A percentile compares a stretch with the other conserved stretches of the same genome.
Evolutionary conservation across 2,888 invertebrate genomes (phyloP).

Genomic region (Habrosyne pyritoides): DNA sequence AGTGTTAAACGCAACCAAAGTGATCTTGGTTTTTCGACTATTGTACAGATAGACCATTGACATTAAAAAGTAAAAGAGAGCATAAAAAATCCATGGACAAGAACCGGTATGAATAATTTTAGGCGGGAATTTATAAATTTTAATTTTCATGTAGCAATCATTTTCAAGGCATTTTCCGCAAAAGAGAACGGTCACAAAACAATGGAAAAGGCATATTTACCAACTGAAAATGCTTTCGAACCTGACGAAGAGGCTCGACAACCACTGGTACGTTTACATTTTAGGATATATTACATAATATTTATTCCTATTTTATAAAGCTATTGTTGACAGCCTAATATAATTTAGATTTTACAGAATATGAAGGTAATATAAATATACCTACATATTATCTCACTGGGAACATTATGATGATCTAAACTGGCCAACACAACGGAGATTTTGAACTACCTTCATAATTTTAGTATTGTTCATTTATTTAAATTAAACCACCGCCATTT

Average conservation of each 20-base stretch:
- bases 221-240: constrained; percentile 58
- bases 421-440: background rate
- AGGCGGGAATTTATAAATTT: background rate
- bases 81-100: too few relatives aligned
- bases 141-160: too few relatives aligned
- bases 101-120: too few relatives aligned
- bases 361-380: too few relatives aligned
- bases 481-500: background rate
- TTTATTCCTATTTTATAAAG: too few relatives aligned
- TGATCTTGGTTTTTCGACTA: too few relatives aligned
- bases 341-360: too few relatives aligned
- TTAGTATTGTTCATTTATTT: background rate
- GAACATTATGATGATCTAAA: background rate
- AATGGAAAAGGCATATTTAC: constrained; percentile 59
- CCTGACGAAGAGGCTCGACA: constrained; percentile 65
- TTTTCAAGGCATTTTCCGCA: background rate
- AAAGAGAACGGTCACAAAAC: constrained; percentile 5
- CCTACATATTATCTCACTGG: too few relatives aligned
- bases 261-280: constrained; percentile 41
- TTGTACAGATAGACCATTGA: too few relatives aligned
- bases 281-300: constrained; percentile 1
- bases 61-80: too few relatives aligned
- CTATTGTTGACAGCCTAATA: too few relatives aligned
- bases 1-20: too few relatives aligned
- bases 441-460: background rate